These are phyloP conservation scores for Collichthys lucidus DNA, from an alignment of 2,113 vertebrate species.

Conservation along the genomic window DNA sequence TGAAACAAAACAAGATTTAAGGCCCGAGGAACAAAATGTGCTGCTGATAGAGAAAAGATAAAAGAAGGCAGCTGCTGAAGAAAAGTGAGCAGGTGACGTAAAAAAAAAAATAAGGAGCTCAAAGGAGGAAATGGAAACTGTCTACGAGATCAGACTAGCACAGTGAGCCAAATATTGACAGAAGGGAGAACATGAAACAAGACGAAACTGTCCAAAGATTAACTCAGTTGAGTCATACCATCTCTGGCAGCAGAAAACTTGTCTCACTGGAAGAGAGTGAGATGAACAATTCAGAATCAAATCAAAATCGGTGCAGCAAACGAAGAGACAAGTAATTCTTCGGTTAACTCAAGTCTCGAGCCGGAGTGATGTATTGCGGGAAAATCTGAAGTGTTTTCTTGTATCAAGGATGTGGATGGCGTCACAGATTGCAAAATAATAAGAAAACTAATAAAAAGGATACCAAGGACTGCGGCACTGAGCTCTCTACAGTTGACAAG, in stretches of 20 bases:
- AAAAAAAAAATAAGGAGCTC: slow-evolving; percentile 27
- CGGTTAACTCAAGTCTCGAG: slow-evolving; percentile 14
- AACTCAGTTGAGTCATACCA: not conserved
- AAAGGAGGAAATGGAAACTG: slow-evolving; percentile 55
- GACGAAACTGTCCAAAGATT: slow-evolving; percentile 39
- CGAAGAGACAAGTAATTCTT: slow-evolving; percentile 13
- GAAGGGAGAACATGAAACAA: slow-evolving; percentile 15
- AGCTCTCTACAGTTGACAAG: slow-evolving; percentile 7
- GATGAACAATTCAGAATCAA: slow-evolving; percentile 2
- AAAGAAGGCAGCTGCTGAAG: slow-evolving; percentile 53
- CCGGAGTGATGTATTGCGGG: not conserved
- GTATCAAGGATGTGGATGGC: slow-evolving; percentile 13
- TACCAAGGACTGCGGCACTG: not conserved
- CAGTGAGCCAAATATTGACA: slow-evolving; percentile 31
- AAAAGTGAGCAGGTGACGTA: slow-evolving; percentile 32
- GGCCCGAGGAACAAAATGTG: slow-evolving; percentile 42
- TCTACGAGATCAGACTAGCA: slow-evolving; percentile 32
- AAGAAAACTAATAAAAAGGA: not conserved
- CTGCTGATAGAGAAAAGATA: slow-evolving; percentile 45
- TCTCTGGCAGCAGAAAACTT: slow-evolving; percentile 23
- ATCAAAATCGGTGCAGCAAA: slow-evolving; percentile 4
- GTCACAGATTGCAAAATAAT: slow-evolving; percentile 8
- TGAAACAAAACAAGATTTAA: slow-evolving; percentile 60
- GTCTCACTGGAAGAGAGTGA: slow-evolving; percentile 11
- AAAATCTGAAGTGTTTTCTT: slow-evolving; percentile 14